Evolutionary conservation across 2,113 vertebrate species (phyloP), one percentile per base, ranked within the genome.

Genomic region (Pyxicephalus adspersus): DNA sequence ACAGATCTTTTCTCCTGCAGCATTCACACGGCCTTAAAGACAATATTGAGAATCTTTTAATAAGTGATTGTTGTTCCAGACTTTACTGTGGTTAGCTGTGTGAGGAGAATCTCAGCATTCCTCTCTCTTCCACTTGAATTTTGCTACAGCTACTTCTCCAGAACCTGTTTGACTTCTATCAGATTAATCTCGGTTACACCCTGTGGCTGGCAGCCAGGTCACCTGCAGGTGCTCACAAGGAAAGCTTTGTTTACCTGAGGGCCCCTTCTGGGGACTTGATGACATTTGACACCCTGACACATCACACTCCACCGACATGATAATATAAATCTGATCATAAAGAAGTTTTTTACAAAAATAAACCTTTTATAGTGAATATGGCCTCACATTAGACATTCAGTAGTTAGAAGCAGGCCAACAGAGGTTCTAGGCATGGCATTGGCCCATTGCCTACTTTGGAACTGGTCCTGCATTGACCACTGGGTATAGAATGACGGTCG

Each of bases 111-210:
- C 28, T 52, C 60, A 23, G 51, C 50, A 57, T 7, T 31, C 50
- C n/a, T 64, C 52, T 73, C 3, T 28, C 23, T 77, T 65, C 26
- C 17, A 4, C 64, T 65, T 5, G 28, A 29, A 54, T 66, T 67
- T 22, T 57, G 45, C 50, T 55, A 31, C 26, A 78, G 50, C 31
- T 34, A 20, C 51, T 67, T 34, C 23, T 19, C 55, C 52, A 25
- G 58, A 80, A 80, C 78, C 67, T 57, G 78, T 80, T 80, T 80
- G 23, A 60, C 76, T 78, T 52, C 76, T 67, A 64, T 67, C 31
- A 28, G 60, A 57, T 78, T 4, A 52, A 58, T 80, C 78, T 80
- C 58, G 70, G 78, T 80, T 80, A 71, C 78, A 80, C 78, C 78
- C 66, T 25, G 15, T 80, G 78, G 78, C 78, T 73, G n/a, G n/a